These are phyloP conservation scores for Tragelaphus imberbis DNA, from an alignment of 2,113 vertebrate genomes.

Conservation along the genomic window DNA sequence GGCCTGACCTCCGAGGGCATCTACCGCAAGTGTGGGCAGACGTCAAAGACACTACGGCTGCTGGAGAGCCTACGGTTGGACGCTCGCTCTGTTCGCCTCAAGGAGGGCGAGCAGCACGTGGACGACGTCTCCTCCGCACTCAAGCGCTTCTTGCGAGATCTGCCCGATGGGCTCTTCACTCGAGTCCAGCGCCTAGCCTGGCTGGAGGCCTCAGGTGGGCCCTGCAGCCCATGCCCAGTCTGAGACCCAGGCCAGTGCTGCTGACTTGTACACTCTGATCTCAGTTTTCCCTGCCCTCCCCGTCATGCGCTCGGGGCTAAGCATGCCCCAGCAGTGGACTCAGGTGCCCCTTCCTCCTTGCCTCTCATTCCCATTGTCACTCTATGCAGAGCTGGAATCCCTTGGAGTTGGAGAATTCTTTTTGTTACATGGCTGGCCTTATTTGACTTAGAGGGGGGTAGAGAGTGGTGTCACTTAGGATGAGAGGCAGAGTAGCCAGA, in stretches of 20 bases:
- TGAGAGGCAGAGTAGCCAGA: background rate
- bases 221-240: background rate
- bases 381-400: background rate
- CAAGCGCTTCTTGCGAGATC: constrained; percentile 94
- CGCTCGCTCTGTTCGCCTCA: constrained; percentile 87
- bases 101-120: constrained; percentile 91
- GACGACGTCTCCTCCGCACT: constrained; percentile 93
- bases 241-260: background rate
- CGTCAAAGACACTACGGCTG: constrained; percentile 88
- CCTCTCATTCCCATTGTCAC: background rate
- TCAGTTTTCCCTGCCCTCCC: background rate
- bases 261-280: background rate
- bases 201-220: constrained; percentile 86
- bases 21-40: constrained; percentile 96
- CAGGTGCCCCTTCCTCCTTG: background rate
- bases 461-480: background rate
- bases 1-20: constrained; percentile 93
- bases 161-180: constrained; percentile 90
- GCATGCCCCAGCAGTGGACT: background rate
- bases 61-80: constrained; percentile 87
- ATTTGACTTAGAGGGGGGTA: background rate
- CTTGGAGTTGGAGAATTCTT: background rate
- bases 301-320: background rate
- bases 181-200: constrained; percentile 73
- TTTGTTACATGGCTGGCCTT: background rate